phyloP scores from a whole-genome alignment of 37 sponge, comb jelly and placozoan genomes.

The Hexactinellida sp. region DNA sequence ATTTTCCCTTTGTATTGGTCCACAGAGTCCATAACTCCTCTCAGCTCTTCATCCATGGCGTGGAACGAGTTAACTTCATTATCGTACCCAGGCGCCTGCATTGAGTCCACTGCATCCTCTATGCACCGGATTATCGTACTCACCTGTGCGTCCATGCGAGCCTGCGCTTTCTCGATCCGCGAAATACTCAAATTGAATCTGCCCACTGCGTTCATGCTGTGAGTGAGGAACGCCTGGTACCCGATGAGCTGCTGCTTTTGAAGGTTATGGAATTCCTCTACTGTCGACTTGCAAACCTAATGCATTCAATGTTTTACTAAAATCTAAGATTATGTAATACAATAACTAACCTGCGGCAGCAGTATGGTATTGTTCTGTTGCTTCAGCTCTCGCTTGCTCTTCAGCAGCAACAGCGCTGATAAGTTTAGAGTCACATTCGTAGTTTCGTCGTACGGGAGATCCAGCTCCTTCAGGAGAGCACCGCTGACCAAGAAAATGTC shows the following conservation, averaged over 20 bases:
- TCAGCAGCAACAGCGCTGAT: neutral
- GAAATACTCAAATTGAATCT: neutral
- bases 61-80: neutral
- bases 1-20: neutral
- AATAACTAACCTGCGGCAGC: neutral
- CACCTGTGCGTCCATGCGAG: neutral
- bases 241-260: neutral
- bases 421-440: neutral
- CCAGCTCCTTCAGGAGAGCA: constrained; percentile 4
- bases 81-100: neutral
- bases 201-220: neutral
- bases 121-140: neutral
- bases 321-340: neutral
- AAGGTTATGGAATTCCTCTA: neutral
- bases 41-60: neutral
- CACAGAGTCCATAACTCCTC: neutral
- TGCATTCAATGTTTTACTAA: neutral
- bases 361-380: neutral
- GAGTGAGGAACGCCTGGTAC: neutral
- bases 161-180: neutral
- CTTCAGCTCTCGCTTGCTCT: constrained; percentile 16
- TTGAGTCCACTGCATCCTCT: neutral
- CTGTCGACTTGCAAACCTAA: constrained; percentile 4
- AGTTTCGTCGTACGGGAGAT: neutral
- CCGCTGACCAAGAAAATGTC: neutral